Conservation (phyloP, 2,888 invertebrate species). For the Biston betularia region DNA sequence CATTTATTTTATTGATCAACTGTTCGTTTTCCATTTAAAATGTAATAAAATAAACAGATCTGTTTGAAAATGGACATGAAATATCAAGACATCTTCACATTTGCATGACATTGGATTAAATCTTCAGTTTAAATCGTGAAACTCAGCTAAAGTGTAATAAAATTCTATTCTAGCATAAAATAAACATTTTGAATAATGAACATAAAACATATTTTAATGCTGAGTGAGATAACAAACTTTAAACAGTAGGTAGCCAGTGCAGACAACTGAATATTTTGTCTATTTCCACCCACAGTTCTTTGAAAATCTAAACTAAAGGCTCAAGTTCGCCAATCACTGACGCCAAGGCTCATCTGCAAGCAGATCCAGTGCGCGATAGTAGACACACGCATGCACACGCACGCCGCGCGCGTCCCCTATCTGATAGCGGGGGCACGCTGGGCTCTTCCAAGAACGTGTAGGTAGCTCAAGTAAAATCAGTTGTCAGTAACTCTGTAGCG, state of each 20-base stretch:
- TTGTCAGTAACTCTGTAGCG: neutral
- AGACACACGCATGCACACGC: slow-evolving; percentile 64
- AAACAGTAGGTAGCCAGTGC: neutral
- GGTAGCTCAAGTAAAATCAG: neutral
- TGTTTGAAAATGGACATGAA: too few relatives aligned
- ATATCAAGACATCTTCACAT: too few relatives aligned
- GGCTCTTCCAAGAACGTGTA: slow-evolving; percentile 51
- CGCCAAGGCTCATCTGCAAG: slow-evolving; percentile 46
- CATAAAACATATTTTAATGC: too few relatives aligned
- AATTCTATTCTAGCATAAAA: too few relatives aligned
- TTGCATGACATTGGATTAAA: too few relatives aligned
- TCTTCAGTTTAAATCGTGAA: too few relatives aligned
- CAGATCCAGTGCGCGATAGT: slow-evolving; percentile 56
- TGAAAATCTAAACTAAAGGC: slow-evolving; percentile 20
- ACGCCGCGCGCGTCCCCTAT: slow-evolving; percentile 62
- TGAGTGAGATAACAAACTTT: neutral
- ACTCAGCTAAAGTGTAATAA: too few relatives aligned
- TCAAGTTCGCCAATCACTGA: slow-evolving; percentile 29
- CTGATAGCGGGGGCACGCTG: slow-evolving; percentile 65
- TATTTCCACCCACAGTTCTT: slow-evolving; percentile 8
- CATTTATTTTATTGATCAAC: too few relatives aligned
- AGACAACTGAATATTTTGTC: neutral
- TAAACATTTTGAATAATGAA: too few relatives aligned
- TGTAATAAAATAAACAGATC: too few relatives aligned
- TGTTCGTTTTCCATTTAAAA: too few relatives aligned